Percentiles rank a stretch among this genome's conserved stretches.
These are phyloP conservation scores for Etheostoma perlongum DNA, from an alignment of 2,797 vertebrate genomes.

Conservation along the genomic window DNA sequence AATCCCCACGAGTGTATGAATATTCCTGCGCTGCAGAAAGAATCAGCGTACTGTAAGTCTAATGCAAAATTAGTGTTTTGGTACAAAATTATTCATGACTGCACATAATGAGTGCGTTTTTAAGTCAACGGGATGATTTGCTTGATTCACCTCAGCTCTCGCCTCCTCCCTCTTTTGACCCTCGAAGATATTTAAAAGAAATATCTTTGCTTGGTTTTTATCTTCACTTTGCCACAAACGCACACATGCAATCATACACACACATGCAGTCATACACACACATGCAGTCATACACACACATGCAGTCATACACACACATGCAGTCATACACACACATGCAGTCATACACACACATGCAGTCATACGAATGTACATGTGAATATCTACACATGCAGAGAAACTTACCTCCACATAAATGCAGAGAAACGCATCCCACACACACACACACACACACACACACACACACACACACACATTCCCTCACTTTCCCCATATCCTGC, in stretches of 20 bases:
- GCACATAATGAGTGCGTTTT: constrained; percentile 81
- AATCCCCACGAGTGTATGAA: constrained; percentile 84
- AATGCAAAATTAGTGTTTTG: constrained; percentile 89
- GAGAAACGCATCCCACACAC: constrained; percentile 18
- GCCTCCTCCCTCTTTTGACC: background rate
- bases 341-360: too few relatives aligned
- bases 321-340: background rate
- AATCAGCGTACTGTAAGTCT: constrained; percentile 86
- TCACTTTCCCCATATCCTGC: constrained; percentile 55
- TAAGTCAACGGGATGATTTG: constrained; percentile 82
- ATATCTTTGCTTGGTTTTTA: constrained; percentile 29
- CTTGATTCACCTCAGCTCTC: constrained; percentile 75
- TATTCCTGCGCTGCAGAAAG: constrained; percentile 89
- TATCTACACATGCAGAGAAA: background rate
- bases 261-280: background rate
- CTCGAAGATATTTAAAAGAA: too few relatives aligned
- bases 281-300: background rate
- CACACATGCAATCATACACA: background rate
- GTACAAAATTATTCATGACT: constrained; percentile 87
- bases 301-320: background rate
- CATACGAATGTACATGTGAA: background rate
- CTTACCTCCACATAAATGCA: constrained; percentile 8
- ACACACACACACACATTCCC: constrained; percentile 16
- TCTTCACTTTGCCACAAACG: background rate
- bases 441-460: background rate